Base-by-base conservation (phyloP, 2,888 invertebrate species). In the Euzetes globulus region DNA sequence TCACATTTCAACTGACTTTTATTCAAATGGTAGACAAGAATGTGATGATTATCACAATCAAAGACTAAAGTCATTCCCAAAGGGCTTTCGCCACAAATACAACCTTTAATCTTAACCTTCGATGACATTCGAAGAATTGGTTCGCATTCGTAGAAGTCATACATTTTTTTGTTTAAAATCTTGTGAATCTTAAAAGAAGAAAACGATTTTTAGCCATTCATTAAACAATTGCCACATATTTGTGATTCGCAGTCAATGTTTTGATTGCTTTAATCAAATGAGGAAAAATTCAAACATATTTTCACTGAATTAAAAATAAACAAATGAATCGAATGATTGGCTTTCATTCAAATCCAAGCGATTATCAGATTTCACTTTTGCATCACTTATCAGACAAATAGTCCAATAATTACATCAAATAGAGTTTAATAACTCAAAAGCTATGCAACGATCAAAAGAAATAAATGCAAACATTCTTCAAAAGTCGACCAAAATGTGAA, bases 121-220 rank as follows among this genome's bases (percentile, higher is more conserved):
- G 65, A 65, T 65, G 65, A 19, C 65, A 65, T 37, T 9, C 65
- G 65, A 65, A 65, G 65, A 65, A 65, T 33, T 9, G 37, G 37
- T 37, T 65, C 19, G 7, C 15, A 65, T 37, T 33, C 33, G 19
- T 37, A 65, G 4, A 65, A 19, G 37, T 65, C 65, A 65, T 37
- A 41, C 65, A 65, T 65, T 37, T 37, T 65, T 6, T 11, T 47
- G 47, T 47, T 13, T 9, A 41, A 41, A 41, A 41, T 41, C 41
- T 41, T 41, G n/a, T n/a, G n/a, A n/a, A n/a, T n/a, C n/a, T n/a
- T n/a, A n/a, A n/a, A n/a, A n/a, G n/a, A n/a, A n/a, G n/a, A n/a
- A n/a, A n/a, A n/a, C n/a, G n/a, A n/a, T n/a, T n/a, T n/a, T n/a
- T n/a, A n/a, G n/a, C n/a, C n/a, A n/a, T n/a, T n/a, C 41, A 41